Conservation (phyloP, 2,888 invertebrate genomes). For the Hemaris fuciformis region DNA sequence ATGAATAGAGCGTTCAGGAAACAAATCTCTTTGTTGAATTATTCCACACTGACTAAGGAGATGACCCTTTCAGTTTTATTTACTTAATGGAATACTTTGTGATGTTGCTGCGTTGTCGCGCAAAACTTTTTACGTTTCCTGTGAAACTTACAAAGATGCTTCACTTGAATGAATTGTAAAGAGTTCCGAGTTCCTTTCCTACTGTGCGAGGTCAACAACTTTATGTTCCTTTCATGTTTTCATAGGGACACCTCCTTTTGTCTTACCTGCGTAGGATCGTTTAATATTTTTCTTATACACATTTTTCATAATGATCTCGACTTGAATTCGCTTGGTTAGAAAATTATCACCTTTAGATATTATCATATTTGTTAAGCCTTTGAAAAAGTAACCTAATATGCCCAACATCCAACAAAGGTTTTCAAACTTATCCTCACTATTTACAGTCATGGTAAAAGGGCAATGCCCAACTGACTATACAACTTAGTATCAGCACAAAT, state of each 20-base stretch:
- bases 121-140: conserved; percentile 1
- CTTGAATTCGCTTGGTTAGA: too few relatives aligned
- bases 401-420: too few relatives aligned
- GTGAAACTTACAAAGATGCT: neutral
- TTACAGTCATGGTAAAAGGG: too few relatives aligned
- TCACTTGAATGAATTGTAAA: neutral
- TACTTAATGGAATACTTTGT: conserved; percentile 38
- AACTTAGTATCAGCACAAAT: too few relatives aligned
- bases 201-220: neutral
- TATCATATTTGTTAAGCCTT: too few relatives aligned
- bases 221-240: neutral
- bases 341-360: too few relatives aligned
- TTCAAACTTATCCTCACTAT: too few relatives aligned
- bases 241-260: neutral
- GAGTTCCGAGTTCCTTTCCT: neutral
- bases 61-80: conserved; percentile 51
- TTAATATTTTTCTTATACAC: neutral
- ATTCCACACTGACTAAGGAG: conserved; percentile 46
- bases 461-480: too few relatives aligned
- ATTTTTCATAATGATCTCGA: neutral
- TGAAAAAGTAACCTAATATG: too few relatives aligned
- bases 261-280: neutral
- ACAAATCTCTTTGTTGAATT: conserved; percentile 68
- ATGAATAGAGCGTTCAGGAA: conserved; percentile 68
- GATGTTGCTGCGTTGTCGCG: conserved; percentile 8